phyloP scores from a whole-genome alignment of 2,888 invertebrate species.

The Macrosiphum euphorbiae region DNA sequence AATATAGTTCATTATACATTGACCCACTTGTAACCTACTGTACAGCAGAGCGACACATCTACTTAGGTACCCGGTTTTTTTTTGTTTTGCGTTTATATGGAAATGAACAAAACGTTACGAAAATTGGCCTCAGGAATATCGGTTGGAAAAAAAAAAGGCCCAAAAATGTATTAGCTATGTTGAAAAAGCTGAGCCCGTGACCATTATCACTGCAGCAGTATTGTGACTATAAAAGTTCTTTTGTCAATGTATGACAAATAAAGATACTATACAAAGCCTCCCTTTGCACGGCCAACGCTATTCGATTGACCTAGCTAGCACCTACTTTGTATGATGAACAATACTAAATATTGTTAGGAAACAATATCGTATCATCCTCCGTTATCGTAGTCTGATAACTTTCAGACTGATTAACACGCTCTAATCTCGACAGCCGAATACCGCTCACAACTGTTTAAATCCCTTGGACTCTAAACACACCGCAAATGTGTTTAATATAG shows the following conservation, averaged over 20 bases:
- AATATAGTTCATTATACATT: no score
- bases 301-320: background rate
- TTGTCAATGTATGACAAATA: background rate
- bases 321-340: background rate
- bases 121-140: no score
- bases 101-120: no score
- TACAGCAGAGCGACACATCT: no score
- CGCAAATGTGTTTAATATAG: background rate
- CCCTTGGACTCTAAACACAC: background rate
- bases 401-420: background rate
- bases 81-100: no score
- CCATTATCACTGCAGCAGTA: no score
- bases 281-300: background rate
- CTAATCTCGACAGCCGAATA: background rate
- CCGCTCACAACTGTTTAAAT: background rate
- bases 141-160: no score
- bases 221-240: background rate
- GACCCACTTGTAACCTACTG: no score
- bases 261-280: background rate
- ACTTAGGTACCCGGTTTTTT: no score
- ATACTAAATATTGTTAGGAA: background rate
- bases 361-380: background rate
- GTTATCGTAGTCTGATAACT: background rate
- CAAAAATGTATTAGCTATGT: no score
- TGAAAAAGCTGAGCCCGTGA: no score